Evolutionary conservation across 23 tunicate species (phyloP).

Genomic region (Halocynthia roretzi): DNA sequence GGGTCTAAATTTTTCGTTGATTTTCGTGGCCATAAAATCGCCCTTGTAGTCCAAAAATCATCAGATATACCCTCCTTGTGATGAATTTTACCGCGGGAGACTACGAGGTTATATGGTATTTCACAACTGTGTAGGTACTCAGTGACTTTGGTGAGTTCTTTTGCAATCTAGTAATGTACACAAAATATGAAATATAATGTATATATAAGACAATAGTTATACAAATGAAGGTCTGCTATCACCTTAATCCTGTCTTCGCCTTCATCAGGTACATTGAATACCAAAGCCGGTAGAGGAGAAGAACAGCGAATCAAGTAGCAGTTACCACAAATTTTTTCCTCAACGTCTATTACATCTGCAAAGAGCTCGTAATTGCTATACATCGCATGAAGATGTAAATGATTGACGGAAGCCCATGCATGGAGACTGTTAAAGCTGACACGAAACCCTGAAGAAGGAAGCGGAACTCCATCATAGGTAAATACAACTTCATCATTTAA

Average conservation of each 20-base stretch:
- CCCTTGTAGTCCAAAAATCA: conserved; percentile 30
- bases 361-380: conserved; percentile 51
- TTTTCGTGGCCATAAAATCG: conserved; percentile 56
- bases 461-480: neutral
- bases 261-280: conserved; percentile 27
- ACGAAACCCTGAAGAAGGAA: conserved; percentile 42
- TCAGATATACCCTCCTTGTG: conserved; percentile 1
- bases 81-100: conserved; percentile 32
- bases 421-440: conserved; percentile 88
- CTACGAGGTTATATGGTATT: conserved; percentile 56
- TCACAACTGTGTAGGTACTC: conserved; percentile 44
- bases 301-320: conserved; percentile 26
- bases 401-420: conserved; percentile 99
- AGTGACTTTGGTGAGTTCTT: conserved; percentile 31
- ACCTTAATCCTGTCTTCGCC: conserved; percentile 25
- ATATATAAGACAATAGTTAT: neutral
- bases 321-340: conserved; percentile 16
- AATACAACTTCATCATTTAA: neutral
- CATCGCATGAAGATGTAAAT: conserved; percentile 92
- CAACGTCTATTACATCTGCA: conserved; percentile 42
- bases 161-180: conserved; percentile 47
- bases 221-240: neutral
- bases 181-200: neutral
- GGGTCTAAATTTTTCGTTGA: conserved; percentile 40
- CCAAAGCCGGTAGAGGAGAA: conserved; percentile 43